Evolutionary conservation across 2,113 vertebrate genomes (phyloP), one percentile per base, ranked within the genome.

Genomic region (Pheucticus melanocephalus): DNA sequence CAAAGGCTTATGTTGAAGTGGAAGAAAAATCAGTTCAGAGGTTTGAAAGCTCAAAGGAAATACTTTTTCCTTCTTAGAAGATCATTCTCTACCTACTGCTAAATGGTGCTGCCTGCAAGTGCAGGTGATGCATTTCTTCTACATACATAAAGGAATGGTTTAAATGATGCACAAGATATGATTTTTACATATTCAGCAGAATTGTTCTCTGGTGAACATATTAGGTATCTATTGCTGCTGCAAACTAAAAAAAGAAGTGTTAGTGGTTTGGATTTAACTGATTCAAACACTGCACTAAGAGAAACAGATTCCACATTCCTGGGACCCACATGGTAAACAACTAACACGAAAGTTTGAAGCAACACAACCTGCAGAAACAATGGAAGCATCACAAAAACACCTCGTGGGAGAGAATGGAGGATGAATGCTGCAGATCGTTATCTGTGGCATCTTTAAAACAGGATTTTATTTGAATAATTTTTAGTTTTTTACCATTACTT

Each of bases 21-120:
- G 59, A 90, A 90, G 60, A 75, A 54, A 88, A 95, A 82, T 82
- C 76, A 42, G 51, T 81, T 86, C 87, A 86, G 88, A 84, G 53
- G 30, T 79, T 71, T 88, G 57, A 78, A 83, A 28, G 51, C 61
- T 93, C 76, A 95, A 88, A 96, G 84, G 71, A 90, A 88, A 88
- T 44, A 54, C 3, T 21, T 93, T 91, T 88, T 81, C 20, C 75
- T 80, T 79, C 68, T 83, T 60, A 86, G 51, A 82, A 95, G 89
- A 85, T 87, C 22, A 39, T 66, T 87, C 70, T 27, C 30, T 80
- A 22, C 39, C 75, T 85, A 28, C 37, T 77, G 45, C 54, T 54
- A 45, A 88, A 63, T 12, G 18, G 18, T 65, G 23, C 17, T 93
- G 82, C 54, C 92, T 92, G 79, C 47, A 69, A 94, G 47, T 40